phyloP scores from a whole-genome alignment of 2,888 invertebrate species.

The Colletes collaris region DNA sequence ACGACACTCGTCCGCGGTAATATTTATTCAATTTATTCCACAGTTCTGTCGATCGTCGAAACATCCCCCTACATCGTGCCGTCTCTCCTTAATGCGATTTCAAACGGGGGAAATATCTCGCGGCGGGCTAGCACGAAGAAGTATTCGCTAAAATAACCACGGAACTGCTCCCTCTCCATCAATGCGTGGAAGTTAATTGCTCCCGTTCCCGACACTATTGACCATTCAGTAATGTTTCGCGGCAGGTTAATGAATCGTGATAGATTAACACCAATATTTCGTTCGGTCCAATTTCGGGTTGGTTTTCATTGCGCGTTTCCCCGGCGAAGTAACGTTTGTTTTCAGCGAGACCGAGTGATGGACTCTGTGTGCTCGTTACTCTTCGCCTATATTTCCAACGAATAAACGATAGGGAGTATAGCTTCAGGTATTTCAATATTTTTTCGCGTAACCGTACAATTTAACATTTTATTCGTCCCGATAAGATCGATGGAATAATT shows the following conservation, averaged over 20 bases:
- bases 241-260: slow-evolving; percentile 59
- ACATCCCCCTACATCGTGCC: not conserved
- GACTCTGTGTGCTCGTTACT: slow-evolving; percentile 18
- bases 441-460: no score
- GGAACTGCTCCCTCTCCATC: slow-evolving; percentile 41
- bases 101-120: slow-evolving; percentile 13
- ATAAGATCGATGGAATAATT: no score
- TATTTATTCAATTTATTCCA: slow-evolving; percentile 52
- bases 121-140: not conserved
- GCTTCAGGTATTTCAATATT: not conserved
- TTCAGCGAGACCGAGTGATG: not conserved
- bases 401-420: not conserved
- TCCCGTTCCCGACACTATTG: slow-evolving; percentile 40
- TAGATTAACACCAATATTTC: slow-evolving; percentile 63
- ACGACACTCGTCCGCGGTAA: slow-evolving; percentile 32
- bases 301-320: slow-evolving; percentile 5
- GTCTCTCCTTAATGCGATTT: slow-evolving; percentile 41
- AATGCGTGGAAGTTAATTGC: slow-evolving; percentile 64
- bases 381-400: not conserved
- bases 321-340: slow-evolving; percentile 28
- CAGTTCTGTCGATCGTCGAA: slow-evolving; percentile 6
- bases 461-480: no score
- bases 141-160: slow-evolving; percentile 60
- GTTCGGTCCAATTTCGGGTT: slow-evolving; percentile 38
- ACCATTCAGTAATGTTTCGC: slow-evolving; percentile 57